Conservation (phyloP, 2,797 vertebrate genomes). For the Otus scops region DNA sequence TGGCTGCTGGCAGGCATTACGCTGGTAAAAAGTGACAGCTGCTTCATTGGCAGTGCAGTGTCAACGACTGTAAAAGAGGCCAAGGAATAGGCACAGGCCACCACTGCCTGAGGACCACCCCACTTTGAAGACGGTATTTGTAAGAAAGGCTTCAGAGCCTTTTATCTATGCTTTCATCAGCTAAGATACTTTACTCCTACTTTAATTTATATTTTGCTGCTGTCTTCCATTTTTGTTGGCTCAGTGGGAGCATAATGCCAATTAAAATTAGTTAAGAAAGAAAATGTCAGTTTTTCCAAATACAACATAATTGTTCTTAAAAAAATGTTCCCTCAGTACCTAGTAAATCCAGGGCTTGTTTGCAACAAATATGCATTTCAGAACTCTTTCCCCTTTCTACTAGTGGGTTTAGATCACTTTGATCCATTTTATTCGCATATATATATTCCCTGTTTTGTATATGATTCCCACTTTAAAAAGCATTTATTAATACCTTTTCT, state of each 20-base stretch:
- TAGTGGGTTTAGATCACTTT: not conserved
- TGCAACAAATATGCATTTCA: not conserved
- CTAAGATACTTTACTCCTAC: not conserved
- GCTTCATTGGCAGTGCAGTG: slow-evolving; percentile 35
- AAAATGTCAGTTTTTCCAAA: slow-evolving; percentile 41
- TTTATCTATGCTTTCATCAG: not conserved
- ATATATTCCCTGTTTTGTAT: not conserved
- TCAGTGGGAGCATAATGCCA: not conserved
- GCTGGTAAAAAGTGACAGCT: slow-evolving; percentile 67
- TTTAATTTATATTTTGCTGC: slow-evolving; percentile 23
- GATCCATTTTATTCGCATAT: not conserved
- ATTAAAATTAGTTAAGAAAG: slow-evolving; percentile 49
- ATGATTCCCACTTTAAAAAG: not conserved
- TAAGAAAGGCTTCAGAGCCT: not conserved
- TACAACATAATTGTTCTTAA: not conserved
- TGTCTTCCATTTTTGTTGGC: not conserved
- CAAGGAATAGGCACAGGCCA: not conserved
- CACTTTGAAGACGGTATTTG: not conserved
- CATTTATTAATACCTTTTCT: not conserved
- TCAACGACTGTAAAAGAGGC: not conserved
- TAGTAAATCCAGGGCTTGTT: not conserved
- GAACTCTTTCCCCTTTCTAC: not conserved
- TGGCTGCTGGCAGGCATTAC: slow-evolving; percentile 39
- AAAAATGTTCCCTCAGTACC: not conserved
- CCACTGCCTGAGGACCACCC: not conserved